Conservation (phyloP, 2,888 invertebrate species). For the Caenorhabditis plicata region DNA sequence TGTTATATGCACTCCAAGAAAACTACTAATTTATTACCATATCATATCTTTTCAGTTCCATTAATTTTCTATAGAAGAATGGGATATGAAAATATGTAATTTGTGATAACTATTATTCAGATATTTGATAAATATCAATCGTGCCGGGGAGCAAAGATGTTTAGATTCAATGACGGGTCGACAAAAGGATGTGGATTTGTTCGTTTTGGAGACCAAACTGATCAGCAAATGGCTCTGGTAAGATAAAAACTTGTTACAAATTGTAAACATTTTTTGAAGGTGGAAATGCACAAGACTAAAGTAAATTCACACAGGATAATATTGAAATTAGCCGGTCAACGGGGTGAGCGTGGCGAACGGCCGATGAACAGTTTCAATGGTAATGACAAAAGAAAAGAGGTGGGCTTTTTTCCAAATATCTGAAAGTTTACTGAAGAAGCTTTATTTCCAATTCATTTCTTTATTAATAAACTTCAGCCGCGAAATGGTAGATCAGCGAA, state of each 20-base stretch:
- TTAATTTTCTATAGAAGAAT: no score
- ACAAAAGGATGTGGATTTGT: slow-evolving; percentile 68
- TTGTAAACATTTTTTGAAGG: slow-evolving; percentile 14
- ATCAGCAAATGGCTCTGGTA: slow-evolving; percentile 68
- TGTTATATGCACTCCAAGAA: no score
- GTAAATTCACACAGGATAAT: slow-evolving; percentile 46
- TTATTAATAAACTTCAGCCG: no score
- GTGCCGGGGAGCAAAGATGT: slow-evolving; percentile 68
- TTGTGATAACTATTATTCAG: no score
- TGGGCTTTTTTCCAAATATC: not conserved
- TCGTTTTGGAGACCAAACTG: slow-evolving; percentile 66
- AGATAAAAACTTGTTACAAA: not conserved
- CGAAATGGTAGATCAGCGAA: no score
- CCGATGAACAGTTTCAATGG: no score
- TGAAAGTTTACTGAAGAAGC: no score
- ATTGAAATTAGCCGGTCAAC: slow-evolving; percentile 49
- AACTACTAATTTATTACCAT: no score
- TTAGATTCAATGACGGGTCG: slow-evolving; percentile 66
- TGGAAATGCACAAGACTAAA: slow-evolving; percentile 66
- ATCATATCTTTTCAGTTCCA: no score
- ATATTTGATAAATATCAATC: slow-evolving; percentile 67
- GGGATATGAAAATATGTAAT: no score
- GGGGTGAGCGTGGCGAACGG: slow-evolving; percentile 46
- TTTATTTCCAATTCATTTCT: no score
- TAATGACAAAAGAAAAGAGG: not conserved